phyloP scores from a whole-genome alignment of 2,888 invertebrate species.

The Trissolcus brochymenae region DNA sequence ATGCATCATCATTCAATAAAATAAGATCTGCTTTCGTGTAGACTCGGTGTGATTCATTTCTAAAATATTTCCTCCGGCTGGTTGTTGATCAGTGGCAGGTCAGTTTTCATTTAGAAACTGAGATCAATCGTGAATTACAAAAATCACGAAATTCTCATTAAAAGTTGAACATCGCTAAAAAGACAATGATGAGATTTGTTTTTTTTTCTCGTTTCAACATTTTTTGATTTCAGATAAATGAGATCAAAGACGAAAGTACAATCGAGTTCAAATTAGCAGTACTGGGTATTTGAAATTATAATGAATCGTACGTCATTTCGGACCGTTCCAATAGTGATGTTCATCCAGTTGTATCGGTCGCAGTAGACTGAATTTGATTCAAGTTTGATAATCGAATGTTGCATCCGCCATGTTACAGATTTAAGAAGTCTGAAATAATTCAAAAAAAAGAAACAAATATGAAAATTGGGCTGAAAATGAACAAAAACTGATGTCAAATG shows the following conservation, averaged over 20 bases:
- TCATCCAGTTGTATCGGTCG: slow-evolving; percentile 1
- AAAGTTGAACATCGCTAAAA: slow-evolving; percentile 1
- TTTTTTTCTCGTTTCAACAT: slow-evolving; percentile 1
- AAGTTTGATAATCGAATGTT: too few species aligned
- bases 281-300: slow-evolving; percentile 17
- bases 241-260: slow-evolving; percentile 2
- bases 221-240: neutral
- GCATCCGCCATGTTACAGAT: too few species aligned
- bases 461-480: too few species aligned
- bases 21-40: too few species aligned
- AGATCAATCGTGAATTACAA: slow-evolving; percentile 8
- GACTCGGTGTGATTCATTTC: slow-evolving; percentile 15
- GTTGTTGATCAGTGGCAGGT: too few species aligned
- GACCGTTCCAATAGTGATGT: neutral
- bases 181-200: neutral
- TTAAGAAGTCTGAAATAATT: too few species aligned
- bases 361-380: neutral
- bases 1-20: neutral
- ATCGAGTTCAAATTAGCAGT: slow-evolving; percentile 2
- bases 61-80: neutral
- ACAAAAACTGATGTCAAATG: too few species aligned
- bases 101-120: too few species aligned
- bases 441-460: too few species aligned
- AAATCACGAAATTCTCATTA: slow-evolving; percentile 29
- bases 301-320: slow-evolving; percentile 8